phyloP scores from a whole-genome alignment of 2,888 invertebrate genomes.

The Seira ritae region DNA sequence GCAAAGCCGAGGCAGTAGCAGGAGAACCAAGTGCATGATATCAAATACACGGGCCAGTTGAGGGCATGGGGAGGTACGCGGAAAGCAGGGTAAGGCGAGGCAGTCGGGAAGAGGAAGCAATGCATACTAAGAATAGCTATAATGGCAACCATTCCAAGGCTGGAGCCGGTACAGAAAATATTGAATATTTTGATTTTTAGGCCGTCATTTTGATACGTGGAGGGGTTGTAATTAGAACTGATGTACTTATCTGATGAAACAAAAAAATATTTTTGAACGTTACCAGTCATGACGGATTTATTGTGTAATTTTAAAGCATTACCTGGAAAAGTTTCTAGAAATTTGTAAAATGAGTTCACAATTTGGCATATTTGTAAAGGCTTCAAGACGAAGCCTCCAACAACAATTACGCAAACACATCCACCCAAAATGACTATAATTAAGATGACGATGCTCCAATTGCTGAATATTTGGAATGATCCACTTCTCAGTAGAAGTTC shows the following conservation, averaged over 20 bases:
- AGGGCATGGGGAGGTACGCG: neutral
- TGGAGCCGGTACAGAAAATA: conserved; percentile 11
- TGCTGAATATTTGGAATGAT: neutral
- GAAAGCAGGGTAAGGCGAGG: conserved; percentile 22
- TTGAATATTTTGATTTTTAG: neutral
- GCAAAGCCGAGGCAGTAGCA: neutral
- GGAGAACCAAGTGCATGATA: conserved; percentile 14
- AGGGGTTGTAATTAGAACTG: neutral
- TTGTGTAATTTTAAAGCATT: neutral
- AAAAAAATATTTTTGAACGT: no score
- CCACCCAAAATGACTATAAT: conserved; percentile 4
- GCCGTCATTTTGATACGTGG: neutral
- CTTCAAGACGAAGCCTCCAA: neutral
- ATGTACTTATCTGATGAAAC: neutral
- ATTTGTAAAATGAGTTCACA: conserved; percentile 18
- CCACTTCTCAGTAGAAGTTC: neutral
- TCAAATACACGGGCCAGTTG: conserved; percentile 9
- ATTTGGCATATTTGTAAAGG: neutral
- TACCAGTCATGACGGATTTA: no score
- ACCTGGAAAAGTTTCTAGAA: conserved; percentile 37
- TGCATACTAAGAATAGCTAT: neutral
- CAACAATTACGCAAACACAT: conserved; percentile 17
- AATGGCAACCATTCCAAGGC: neutral
- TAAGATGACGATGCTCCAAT: neutral
- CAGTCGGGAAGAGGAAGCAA: conserved; percentile 18